phyloP scores from a whole-genome alignment of 2,888 invertebrate genomes.

The Ormyrus pomaceus region DNA sequence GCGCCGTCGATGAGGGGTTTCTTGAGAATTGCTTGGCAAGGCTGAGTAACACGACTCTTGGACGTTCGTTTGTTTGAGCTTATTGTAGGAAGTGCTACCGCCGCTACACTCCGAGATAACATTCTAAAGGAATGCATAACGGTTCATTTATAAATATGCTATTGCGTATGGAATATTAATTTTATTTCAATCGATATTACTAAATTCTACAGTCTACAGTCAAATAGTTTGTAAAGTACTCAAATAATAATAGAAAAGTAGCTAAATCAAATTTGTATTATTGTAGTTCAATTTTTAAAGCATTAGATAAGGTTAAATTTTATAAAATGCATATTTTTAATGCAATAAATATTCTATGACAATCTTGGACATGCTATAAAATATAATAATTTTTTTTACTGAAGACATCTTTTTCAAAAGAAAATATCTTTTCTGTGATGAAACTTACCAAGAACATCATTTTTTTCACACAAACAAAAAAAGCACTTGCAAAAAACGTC shows the following conservation, averaged over 20 bases:
- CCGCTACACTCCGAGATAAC: conserved; percentile 78
- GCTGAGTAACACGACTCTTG: conserved; percentile 69
- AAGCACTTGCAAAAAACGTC: no score
- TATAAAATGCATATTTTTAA: no score
- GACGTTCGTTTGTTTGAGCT: conserved; percentile 76
- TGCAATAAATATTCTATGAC: no score
- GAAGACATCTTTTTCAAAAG: background rate
- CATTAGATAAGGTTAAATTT: no score
- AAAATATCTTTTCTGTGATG: background rate
- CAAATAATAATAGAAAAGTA: no score
- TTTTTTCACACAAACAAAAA: background rate
- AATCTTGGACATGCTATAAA: no score
- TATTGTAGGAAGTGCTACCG: conserved; percentile 64
- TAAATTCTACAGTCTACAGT: no score
- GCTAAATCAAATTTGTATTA: no score
- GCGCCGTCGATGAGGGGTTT: conserved; percentile 64
- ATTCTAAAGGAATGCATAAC: conserved; percentile 76
- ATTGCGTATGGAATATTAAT: background rate
- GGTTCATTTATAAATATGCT: background rate
- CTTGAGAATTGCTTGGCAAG: conserved; percentile 13
- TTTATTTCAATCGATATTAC: no score
- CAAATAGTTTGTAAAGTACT: no score
- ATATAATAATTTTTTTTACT: background rate
- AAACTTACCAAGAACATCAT: no score
- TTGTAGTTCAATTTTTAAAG: no score